Conservation (phyloP, 2,797 vertebrate genomes). For the Borostomias antarcticus region DNA sequence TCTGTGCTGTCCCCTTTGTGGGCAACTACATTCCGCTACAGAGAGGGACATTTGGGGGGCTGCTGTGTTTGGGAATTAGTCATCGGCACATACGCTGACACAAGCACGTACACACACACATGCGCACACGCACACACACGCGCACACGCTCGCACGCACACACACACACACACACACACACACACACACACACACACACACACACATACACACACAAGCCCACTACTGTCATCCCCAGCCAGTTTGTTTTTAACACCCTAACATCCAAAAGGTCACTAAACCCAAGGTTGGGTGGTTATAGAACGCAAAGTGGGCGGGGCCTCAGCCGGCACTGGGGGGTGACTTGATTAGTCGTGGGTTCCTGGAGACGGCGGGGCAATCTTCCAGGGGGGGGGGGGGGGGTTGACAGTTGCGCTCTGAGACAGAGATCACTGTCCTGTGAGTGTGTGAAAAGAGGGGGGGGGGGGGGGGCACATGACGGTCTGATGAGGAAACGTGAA, state of each 20-base stretch:
- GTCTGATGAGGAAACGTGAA: conserved; percentile 53
- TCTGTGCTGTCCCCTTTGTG: too few relatives aligned
- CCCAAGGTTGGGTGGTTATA: conserved; percentile 49
- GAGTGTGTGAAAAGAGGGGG: conserved; percentile 40
- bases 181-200: neutral
- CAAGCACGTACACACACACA: conserved; percentile 29
- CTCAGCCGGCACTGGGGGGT: conserved; percentile 48
- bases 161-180: neutral
- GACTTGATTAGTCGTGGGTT: conserved; percentile 76
- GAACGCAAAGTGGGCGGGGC: conserved; percentile 53
- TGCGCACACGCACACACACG: conserved; percentile 14
- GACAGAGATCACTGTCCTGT: conserved; percentile 53
- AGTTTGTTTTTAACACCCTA: conserved; percentile 41
- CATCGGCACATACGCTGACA: conserved; percentile 21
- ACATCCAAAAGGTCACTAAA: conserved; percentile 48
- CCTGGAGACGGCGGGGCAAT: conserved; percentile 72
- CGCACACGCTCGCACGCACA: conserved; percentile 3
- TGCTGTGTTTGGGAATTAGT: conserved; percentile 32
- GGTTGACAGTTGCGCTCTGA: conserved; percentile 58
- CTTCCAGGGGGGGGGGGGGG: conserved; percentile 52
- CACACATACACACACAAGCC: neutral
- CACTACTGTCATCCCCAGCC: conserved; percentile 24
- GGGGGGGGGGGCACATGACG: conserved; percentile 29
- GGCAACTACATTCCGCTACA: conserved; percentile 23
- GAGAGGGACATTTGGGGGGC: conserved; percentile 26